These are phyloP conservation scores for Dorcus parallelipipedus DNA, from an alignment of 2,888 invertebrate species.

Conservation along the genomic window DNA sequence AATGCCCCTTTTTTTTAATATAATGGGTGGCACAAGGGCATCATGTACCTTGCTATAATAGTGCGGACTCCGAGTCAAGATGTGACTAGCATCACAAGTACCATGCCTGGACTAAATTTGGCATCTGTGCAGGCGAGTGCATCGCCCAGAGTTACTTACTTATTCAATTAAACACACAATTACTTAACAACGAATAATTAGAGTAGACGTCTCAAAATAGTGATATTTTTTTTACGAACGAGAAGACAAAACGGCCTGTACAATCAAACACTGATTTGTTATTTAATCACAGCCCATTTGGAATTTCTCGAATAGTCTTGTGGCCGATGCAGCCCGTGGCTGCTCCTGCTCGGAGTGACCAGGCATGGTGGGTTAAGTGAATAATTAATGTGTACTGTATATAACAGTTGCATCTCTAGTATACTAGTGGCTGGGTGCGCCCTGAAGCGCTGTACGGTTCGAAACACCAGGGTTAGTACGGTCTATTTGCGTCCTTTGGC, in stretches of 20 bases:
- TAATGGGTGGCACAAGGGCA: conserved; percentile 8
- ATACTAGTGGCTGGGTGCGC: conserved; percentile 30
- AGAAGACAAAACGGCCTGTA: conserved; percentile 66
- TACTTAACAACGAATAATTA: conserved; percentile 41
- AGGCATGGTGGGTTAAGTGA: conserved; percentile 12
- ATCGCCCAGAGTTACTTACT: conserved; percentile 21
- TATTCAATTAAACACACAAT: conserved; percentile 33
- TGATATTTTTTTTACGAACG: conserved; percentile 47
- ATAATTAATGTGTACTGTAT: conserved; percentile 7
- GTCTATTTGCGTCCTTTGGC: conserved; percentile 97
- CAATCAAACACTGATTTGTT: conserved; percentile 64
- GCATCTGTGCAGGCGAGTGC: conserved; percentile 27
- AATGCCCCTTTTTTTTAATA: conserved; percentile 35
- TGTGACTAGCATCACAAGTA: conserved; percentile 41
- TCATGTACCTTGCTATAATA: conserved; percentile 14
- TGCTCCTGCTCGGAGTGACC: conserved; percentile 12
- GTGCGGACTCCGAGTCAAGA: conserved; percentile 27
- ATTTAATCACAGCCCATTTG: conserved; percentile 78
- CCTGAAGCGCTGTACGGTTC: conserved; percentile 22
- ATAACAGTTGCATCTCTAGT: conserved; percentile 29
- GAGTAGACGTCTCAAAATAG: conserved; percentile 45
- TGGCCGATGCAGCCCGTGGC: conserved; percentile 28
- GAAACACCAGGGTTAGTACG: conserved; percentile 81
- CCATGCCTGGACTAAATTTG: conserved; percentile 38
- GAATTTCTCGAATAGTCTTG: conserved; percentile 60